Conservation (phyloP, 1,140 invertebrate genomes). For the Zaprionus inermis region DNA sequence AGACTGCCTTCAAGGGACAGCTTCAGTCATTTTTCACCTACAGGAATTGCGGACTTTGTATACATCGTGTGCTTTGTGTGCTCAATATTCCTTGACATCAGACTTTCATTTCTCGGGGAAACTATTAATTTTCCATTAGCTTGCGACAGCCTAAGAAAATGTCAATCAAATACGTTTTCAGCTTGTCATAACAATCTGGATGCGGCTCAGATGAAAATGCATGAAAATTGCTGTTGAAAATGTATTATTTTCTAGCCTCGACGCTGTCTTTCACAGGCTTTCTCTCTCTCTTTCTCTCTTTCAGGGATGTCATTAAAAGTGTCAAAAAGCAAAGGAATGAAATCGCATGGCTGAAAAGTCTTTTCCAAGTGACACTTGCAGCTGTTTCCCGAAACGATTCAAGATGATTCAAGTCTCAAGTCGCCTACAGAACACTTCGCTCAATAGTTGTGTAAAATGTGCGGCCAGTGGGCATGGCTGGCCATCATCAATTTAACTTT, state of each 20-base stretch:
- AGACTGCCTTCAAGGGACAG: not conserved
- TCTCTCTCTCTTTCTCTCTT: not conserved
- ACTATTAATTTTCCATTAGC: slow-evolving; percentile 64
- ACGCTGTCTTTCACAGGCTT: slow-evolving; percentile 23
- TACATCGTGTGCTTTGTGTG: not conserved
- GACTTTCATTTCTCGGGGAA: slow-evolving; percentile 30
- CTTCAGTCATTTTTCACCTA: slow-evolving; percentile 34
- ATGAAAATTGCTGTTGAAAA: slow-evolving; percentile 51
- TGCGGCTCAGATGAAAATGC: slow-evolving; percentile 16
- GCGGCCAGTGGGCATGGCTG: slow-evolving; percentile 5
- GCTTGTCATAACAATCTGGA: slow-evolving; percentile 54
- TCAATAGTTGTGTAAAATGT: slow-evolving; percentile 15
- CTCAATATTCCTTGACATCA: not conserved
- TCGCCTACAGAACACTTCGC: not conserved
- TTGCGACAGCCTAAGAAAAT: slow-evolving; percentile 29
- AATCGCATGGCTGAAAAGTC: slow-evolving; percentile 37
- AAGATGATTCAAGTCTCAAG: not conserved
- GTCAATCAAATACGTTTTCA: slow-evolving; percentile 57
- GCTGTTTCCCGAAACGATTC: slow-evolving; percentile 39
- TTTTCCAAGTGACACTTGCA: slow-evolving; percentile 57
- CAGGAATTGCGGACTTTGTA: slow-evolving; percentile 17
- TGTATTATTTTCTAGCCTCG: slow-evolving; percentile 26
- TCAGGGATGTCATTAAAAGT: slow-evolving; percentile 55
- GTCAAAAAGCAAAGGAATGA: slow-evolving; percentile 41
- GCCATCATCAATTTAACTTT: slow-evolving; percentile 10